Conservation (phyloP, 2,113 vertebrate genomes). For the Antechinus flavipes region DNA sequence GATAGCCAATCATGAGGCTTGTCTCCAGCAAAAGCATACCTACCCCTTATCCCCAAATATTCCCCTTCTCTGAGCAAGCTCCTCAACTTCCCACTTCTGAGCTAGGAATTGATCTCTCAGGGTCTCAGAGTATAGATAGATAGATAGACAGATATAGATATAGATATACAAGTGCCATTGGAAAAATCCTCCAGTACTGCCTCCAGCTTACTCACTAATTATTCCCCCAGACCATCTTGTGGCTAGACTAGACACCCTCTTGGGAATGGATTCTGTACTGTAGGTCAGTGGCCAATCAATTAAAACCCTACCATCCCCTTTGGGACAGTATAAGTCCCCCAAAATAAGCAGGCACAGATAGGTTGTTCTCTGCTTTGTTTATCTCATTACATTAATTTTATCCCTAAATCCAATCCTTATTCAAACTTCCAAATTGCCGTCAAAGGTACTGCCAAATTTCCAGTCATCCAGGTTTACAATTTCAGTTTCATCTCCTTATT, state of each 20-base stretch:
- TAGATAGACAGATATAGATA: too few species aligned
- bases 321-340: background rate
- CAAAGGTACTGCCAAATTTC: background rate
- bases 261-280: background rate
- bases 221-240: background rate
- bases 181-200: background rate
- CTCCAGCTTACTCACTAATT: background rate
- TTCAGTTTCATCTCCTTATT: background rate
- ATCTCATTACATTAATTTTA: background rate
- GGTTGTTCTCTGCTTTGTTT: background rate
- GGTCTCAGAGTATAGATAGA: background rate
- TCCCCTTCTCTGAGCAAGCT: background rate
- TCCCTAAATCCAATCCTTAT: background rate
- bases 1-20: background rate
- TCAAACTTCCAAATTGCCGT: background rate
- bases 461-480: background rate
- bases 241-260: background rate
- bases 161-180: background rate
- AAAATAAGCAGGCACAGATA: background rate
- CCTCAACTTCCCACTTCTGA: background rate
- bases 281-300: background rate
- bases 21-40: background rate
- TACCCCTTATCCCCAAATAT: background rate
- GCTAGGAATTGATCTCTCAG: background rate
- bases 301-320: background rate